Percentiles rank a stretch among this genome's conserved stretches.
Conservation (phyloP, 2,888 invertebrate genomes). For the Brassicogethes aeneus region DNA sequence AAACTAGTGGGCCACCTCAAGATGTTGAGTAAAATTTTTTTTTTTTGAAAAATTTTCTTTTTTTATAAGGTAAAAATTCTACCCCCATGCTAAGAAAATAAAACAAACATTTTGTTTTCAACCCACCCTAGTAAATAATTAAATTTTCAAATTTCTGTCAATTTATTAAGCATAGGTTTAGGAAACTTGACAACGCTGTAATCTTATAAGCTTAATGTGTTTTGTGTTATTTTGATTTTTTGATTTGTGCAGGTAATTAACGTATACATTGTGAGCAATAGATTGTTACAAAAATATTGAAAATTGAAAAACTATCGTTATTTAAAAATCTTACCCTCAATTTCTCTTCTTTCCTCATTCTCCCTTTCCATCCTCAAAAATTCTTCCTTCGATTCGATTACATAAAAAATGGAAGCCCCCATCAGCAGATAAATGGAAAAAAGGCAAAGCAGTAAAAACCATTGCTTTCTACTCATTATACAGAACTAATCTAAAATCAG, state of each 20-base stretch:
- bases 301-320: background rate
- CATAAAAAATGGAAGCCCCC: conserved; percentile 79
- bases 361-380: conserved; percentile 49
- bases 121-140: too few species aligned
- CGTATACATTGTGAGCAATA: background rate
- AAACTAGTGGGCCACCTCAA: too few species aligned
- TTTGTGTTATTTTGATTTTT: too few species aligned
- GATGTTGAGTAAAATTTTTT: too few species aligned
- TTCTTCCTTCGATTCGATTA: conserved; percentile 70
- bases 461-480: conserved; percentile 31
- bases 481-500: conserved; percentile 1
- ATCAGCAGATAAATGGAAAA: conserved; percentile 45
- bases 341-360: conserved; percentile 37
- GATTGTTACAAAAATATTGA: background rate
- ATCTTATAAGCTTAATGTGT: too few species aligned
- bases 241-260: background rate
- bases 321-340: conserved; percentile 18
- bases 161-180: too few species aligned
- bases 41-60: too few species aligned
- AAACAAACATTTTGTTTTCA: too few species aligned
- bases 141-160: too few species aligned
- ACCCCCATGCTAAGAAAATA: too few species aligned
- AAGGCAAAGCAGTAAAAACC: conserved; percentile 26
- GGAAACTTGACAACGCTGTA: too few species aligned
- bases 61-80: too few species aligned